Evolutionary conservation across 2,113 vertebrate species (phyloP), one percentile per base, ranked within the genome.

Genomic region (Pongo abelii): DNA sequence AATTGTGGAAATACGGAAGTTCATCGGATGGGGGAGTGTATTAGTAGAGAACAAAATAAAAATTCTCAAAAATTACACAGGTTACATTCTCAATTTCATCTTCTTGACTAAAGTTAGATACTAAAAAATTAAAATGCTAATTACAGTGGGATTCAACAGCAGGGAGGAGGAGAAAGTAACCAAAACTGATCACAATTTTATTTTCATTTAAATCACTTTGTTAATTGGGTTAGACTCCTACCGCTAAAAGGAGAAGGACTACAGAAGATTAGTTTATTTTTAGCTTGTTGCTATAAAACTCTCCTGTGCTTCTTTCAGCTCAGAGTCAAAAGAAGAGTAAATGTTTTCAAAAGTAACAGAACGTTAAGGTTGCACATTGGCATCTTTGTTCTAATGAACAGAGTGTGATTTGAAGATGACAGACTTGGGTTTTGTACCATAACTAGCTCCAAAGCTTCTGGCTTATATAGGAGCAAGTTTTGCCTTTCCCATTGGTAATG

Each of bases 261-360:
- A 80, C 83, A 80, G 67, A 98, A 98, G 57, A 86, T 52, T 0
- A 2, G 32, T 77, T 59, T 96, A 97, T 97, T 98, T 98, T 98
- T 98, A 97, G 88, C 79, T 84, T 81, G 32, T 89, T 85, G 32
- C 61, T 85, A 40, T 97, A 97, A 98, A 98, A 97, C 94, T 94
- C 91, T 96, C 64, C 80, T 92, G 55, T 55, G 87, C 78, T 95
- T 84, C 79, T 97, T 96, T 98, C 97, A 94, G 92, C 93, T 98
- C 91, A 74, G 81, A 97, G n/a, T 92, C 77, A 96, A 97, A 98
- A 64, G 61, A 98, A 93, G 94, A 97, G 72, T 87, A 93, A 98
- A 97, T 84, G 93, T 67, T 72, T 95, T 94, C 97, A 95, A 95
- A 97, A 96, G 94, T 87, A 80, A 79, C 96, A 95, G 92, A 95